Conservation (phyloP, 2,797 vertebrate species). For the Cyclura pinguis region DNA sequence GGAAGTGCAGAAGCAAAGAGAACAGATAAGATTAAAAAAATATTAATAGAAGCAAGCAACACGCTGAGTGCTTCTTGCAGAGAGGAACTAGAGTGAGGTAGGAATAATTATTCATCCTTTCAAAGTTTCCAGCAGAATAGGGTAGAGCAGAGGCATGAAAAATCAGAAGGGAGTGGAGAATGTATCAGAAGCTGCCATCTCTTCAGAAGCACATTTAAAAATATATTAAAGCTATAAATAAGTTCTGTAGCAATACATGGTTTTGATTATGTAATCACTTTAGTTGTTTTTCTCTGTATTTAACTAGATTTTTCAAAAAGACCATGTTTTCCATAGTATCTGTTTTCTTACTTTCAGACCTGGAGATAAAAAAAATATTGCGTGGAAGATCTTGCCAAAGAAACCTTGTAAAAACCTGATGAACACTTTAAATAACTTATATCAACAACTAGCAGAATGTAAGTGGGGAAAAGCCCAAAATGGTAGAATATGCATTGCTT, state of each 20-base stretch:
- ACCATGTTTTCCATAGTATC: rapidly evolving
- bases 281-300: background rate
- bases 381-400: slow-evolving; percentile 97
- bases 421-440: slow-evolving; percentile 90
- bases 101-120: background rate
- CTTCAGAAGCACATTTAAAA: background rate
- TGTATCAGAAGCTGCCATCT: background rate
- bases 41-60: slow-evolving; percentile 24
- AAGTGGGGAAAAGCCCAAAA: slow-evolving; percentile 76
- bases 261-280: background rate
- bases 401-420: slow-evolving; percentile 97
- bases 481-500: background rate
- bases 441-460: slow-evolving; percentile 95
- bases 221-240: background rate
- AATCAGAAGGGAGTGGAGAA: background rate
- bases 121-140: slow-evolving; percentile 17
- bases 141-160: background rate
- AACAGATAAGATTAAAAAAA: background rate
- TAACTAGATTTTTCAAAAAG: background rate
- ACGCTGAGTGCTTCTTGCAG: background rate
- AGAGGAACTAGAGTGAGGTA: background rate
- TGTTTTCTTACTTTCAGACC: slow-evolving; percentile 81
- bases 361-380: slow-evolving; percentile 93
- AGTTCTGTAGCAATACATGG: background rate
- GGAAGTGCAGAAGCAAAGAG: background rate